phyloP scores from a whole-genome alignment of 2,888 invertebrate genomes.

The Calameuta filiformis region DNA sequence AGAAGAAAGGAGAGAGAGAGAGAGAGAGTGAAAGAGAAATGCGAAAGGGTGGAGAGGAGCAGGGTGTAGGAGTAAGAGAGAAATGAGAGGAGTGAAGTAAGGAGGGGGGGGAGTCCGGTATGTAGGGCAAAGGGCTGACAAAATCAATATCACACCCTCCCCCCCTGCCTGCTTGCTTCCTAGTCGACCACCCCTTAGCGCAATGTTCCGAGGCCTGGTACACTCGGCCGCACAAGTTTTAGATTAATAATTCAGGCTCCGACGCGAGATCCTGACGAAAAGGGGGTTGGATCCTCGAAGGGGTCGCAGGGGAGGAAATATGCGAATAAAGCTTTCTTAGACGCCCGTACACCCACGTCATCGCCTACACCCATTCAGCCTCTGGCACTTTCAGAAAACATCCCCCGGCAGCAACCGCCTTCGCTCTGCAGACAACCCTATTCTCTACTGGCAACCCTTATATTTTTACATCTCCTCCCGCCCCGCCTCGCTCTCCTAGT shows the following conservation, averaged over 20 bases:
- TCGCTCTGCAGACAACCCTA: slow-evolving; percentile 16
- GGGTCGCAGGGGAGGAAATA: neutral
- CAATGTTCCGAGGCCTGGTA: slow-evolving; percentile 1
- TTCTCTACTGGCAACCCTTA: neutral
- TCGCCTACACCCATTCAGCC: neutral
- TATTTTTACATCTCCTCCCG: neutral
- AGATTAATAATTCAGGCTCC: neutral
- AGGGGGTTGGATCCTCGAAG: neutral
- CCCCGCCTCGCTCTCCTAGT: slow-evolving; percentile 4
- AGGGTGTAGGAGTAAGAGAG: neutral
- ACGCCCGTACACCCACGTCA: neutral
- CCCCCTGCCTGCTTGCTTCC: slow-evolving; percentile 3
- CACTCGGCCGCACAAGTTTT: neutral
- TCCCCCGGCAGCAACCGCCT: slow-evolving; percentile 13
- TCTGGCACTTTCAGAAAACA: neutral
- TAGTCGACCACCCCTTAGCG: neutral
- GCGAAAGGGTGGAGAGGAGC: neutral
- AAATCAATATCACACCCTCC: slow-evolving; percentile 38
- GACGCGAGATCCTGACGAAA: neutral
- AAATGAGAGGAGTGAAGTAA: neutral
- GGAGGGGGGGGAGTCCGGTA: slow-evolving; percentile 22
- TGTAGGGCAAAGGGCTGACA: slow-evolving; percentile 46
- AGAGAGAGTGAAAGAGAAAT: no score
- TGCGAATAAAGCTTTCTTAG: neutral
- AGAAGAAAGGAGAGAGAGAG: neutral